Evolutionary conservation across 2,113 vertebrate genomes (phyloP).

Genomic region (Pteropus alecto): DNA sequence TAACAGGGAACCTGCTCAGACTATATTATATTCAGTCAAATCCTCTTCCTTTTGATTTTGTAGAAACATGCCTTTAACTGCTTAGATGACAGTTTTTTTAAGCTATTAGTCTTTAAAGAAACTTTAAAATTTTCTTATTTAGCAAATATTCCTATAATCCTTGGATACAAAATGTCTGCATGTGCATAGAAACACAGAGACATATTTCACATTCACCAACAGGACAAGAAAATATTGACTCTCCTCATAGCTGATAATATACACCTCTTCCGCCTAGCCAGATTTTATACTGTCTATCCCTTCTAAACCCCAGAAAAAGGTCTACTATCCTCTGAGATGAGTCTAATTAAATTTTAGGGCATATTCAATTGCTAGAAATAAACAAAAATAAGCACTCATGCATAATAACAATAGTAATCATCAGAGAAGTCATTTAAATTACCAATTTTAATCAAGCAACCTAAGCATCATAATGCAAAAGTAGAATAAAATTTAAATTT

Average conservation of each 20-base stretch:
- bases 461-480: slow-evolving; percentile 36
- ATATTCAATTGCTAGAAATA: slow-evolving; percentile 22
- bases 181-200: background rate
- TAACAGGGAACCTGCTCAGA: background rate
- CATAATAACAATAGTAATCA: slow-evolving; percentile 31
- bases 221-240: background rate
- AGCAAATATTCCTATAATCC: background rate
- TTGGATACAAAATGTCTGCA: background rate
- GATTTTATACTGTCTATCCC: background rate
- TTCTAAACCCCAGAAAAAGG: background rate
- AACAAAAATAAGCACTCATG: slow-evolving; percentile 33
- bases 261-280: background rate
- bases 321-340: background rate
- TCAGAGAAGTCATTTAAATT: slow-evolving; percentile 34
- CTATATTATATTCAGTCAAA: background rate
- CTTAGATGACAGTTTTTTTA: slow-evolving; percentile 22
- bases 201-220: background rate
- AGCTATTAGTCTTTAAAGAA: background rate
- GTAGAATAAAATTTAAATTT: slow-evolving; percentile 36
- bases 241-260: background rate
- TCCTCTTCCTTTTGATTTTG: background rate
- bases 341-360: slow-evolving; percentile 40
- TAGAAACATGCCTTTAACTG: background rate
- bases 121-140: background rate
- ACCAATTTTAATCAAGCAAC: slow-evolving; percentile 52